Evolutionary conservation across 2,888 invertebrate species (phyloP).

Genomic region (Cactoblastis cactorum): DNA sequence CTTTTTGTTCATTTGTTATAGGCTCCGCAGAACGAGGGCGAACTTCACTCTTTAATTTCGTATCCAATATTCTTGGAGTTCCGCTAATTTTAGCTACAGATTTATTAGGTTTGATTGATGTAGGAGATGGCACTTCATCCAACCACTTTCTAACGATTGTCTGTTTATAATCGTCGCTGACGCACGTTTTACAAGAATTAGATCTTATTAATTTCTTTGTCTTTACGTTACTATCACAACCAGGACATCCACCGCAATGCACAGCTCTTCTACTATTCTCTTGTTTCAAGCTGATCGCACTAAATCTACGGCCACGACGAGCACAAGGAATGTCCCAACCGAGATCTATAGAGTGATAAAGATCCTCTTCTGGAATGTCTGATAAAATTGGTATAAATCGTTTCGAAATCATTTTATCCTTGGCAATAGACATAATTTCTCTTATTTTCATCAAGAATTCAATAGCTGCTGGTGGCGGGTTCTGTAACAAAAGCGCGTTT

Average conservation of each 20-base stretch:
- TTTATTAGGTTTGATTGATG: conserved; percentile 43
- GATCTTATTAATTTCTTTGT: conserved; percentile 61
- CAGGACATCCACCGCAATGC: conserved; percentile 83
- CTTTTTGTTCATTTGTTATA: conserved; percentile 29
- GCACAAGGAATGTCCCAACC: conserved; percentile 72
- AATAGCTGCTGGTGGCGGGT: conserved; percentile 93
- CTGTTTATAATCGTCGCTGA: conserved; percentile 84
- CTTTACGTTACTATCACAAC: conserved; percentile 72
- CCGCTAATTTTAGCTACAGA: conserved; percentile 66
- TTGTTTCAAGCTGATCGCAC: conserved; percentile 80
- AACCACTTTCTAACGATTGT: conserved; percentile 88
- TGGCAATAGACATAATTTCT: conserved; percentile 92
- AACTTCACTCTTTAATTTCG: conserved; percentile 40
- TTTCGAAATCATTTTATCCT: conserved; percentile 91
- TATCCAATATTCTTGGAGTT: conserved; percentile 55
- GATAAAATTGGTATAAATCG: conserved; percentile 87
- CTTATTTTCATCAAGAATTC: conserved; percentile 93
- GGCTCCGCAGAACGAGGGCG: conserved; percentile 33
- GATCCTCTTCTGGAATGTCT: conserved; percentile 89
- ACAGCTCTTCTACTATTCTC: conserved; percentile 80
- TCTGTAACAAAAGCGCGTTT: conserved; percentile 68
- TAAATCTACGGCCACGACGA: conserved; percentile 73
- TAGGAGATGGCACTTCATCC: conserved; percentile 81
- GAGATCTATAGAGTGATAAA: conserved; percentile 67
- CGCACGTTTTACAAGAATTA: conserved; percentile 78